Base-by-base conservation (phyloP, 2,888 invertebrate genomes). In the Cantharis rufa region DNA sequence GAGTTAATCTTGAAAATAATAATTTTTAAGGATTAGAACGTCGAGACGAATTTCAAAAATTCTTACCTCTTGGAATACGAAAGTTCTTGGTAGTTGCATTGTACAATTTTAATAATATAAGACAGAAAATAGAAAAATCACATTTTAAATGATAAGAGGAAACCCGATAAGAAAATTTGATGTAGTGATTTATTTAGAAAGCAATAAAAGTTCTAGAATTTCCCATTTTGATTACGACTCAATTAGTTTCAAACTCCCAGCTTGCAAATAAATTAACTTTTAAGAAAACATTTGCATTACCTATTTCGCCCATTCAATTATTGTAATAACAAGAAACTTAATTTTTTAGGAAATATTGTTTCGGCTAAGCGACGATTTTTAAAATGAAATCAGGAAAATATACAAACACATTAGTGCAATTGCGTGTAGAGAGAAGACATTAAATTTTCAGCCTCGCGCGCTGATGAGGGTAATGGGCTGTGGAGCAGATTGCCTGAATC, bases 391-490 rank as follows among this genome's bases (percentile, higher is more conserved):
- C 83, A 82, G 82, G 84, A 84, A 84, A 85, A 84, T 84, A 84
- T 82, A 85, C 83, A 85, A 85, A 85, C 81, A 78, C 83, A 84
- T 87, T 86, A 87, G 85, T 82, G 86, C 86, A 87, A 87, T 87
- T 87, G 87, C 86, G 86, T 87, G 87, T 86, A 83, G 82, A 82
- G 84, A 83, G 84, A 86, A 86, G 84, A 86, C 87, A 87, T 87
- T 87, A 87, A 87, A 87, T 87, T 87, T 87, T 86, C 86, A 85
- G 86, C 83, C 85, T 86, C 85, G 85, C 84, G 86, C 84, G 84
- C 84, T 84, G 84, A 86, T 86, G 86, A 85, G 86, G 86, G 86
- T 86, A 87, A 87, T 87, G 86, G 86, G 83, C 85, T 85, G 87
- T 86, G 84, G 82, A 80, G 82, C 86, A 87, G 86, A 87, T 87